These are phyloP conservation scores for Cassiopea andromeda DNA, from an alignment of 30 jellyfish, hydroid and myxozoan genomes.

Conservation along the genomic window DNA sequence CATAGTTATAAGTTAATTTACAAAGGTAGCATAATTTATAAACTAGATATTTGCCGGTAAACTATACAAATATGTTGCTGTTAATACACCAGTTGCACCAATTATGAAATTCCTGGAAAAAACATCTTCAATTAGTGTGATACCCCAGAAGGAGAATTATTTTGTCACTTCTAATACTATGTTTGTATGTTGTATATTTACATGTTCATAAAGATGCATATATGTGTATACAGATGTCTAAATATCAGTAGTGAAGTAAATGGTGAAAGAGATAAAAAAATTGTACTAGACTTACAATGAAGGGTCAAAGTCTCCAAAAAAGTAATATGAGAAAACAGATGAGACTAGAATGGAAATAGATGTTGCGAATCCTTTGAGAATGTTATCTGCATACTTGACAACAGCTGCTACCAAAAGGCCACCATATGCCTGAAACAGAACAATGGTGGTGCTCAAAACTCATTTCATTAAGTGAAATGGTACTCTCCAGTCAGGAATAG, in stretches of 20 bases:
- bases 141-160: background rate
- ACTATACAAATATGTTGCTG: conserved; percentile 95
- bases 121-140: background rate
- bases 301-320: conserved; percentile 92
- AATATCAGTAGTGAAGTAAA: no score
- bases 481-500: no score
- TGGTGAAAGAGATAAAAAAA: no score
- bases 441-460: background rate
- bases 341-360: conserved; percentile 92
- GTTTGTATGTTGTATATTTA: background rate
- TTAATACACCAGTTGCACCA: conserved; percentile 90
- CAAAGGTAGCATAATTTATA: no score
- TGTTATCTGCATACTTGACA: conserved; percentile 97
- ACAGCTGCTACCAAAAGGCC: conserved; percentile 97
- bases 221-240: no score
- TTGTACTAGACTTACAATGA: conserved; percentile 67
- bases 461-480: no score
- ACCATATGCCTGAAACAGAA: conserved; percentile 81
- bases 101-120: conserved; percentile 79
- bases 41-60: conserved; percentile 68
- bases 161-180: background rate
- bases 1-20: no score
- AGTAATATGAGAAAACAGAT: conserved; percentile 79
- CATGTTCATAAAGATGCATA: background rate
- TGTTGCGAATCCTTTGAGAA: conserved; percentile 98